These are phyloP conservation scores for Eurystomus glaucurus DNA, from an alignment of 2,797 vertebrate species.

Conservation along the genomic window DNA sequence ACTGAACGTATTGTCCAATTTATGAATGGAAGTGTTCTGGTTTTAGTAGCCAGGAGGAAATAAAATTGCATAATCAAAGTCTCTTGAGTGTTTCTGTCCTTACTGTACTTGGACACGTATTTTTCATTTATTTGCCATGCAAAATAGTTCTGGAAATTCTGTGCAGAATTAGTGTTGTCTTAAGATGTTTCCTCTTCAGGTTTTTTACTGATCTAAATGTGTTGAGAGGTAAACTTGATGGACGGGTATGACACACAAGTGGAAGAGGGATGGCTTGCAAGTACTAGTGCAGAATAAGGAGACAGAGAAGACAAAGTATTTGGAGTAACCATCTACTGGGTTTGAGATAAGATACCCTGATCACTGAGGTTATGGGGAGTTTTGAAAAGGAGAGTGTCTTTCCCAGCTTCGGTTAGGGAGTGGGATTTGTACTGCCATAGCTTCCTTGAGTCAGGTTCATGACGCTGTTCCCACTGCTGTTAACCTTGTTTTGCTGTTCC, in stretches of 20 bases:
- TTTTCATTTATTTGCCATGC: not conserved
- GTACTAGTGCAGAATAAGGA: not conserved
- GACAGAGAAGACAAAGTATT: not conserved
- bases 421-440: not conserved
- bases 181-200: not conserved
- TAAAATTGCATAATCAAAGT: not conserved
- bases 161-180: not conserved
- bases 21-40: not conserved
- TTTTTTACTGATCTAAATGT: not conserved
- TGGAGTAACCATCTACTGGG: not conserved
- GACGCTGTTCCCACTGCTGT: not conserved
- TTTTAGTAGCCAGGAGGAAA: not conserved
- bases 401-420: not conserved
- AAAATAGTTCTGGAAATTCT: not conserved
- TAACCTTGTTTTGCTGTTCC: conserved; percentile 55
- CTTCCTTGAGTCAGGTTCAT: not conserved
- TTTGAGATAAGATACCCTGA: not conserved
- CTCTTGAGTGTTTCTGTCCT: not conserved
- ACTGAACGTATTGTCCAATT: not conserved
- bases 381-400: not conserved
- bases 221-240: not conserved
- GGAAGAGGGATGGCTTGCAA: fast-evolving
- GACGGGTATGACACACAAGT: not conserved
- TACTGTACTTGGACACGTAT: not conserved
- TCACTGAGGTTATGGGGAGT: not conserved